Conservation (phyloP, 2,113 vertebrate genomes). For the Monopterus albus region DNA sequence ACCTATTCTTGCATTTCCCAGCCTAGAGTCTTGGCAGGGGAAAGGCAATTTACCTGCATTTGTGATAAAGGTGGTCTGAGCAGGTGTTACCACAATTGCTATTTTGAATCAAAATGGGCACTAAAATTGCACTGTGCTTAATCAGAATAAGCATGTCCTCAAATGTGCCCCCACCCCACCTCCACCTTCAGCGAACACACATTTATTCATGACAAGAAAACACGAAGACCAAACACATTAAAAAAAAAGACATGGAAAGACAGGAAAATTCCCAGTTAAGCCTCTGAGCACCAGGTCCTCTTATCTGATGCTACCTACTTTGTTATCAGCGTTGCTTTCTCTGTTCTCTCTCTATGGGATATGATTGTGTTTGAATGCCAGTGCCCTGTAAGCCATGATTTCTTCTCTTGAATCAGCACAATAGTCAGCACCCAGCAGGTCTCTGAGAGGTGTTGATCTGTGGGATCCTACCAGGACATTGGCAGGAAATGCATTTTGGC, state of each 20-base stretch:
- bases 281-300: neutral
- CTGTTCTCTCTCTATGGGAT: neutral
- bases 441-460: constrained; percentile 40
- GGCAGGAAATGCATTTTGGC: constrained; percentile 35
- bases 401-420: constrained; percentile 28
- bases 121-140: too few species aligned
- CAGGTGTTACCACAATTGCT: too few species aligned
- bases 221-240: too few species aligned
- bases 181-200: too few species aligned
- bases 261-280: neutral
- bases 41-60: too few species aligned
- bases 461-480: constrained; percentile 33
- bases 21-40: too few species aligned
- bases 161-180: too few species aligned
- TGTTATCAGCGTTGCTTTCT: neutral
- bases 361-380: constrained; percentile 27
- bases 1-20: too few species aligned
- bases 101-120: too few species aligned
- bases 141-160: too few species aligned
- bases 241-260: neutral
- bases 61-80: too few species aligned
- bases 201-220: too few species aligned
- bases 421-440: constrained; percentile 19
- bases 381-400: neutral
- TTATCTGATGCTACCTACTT: constrained; percentile 2